These are phyloP conservation scores for Stenodera caucasica DNA, from an alignment of 2,888 invertebrate genomes.

Conservation along the genomic window DNA sequence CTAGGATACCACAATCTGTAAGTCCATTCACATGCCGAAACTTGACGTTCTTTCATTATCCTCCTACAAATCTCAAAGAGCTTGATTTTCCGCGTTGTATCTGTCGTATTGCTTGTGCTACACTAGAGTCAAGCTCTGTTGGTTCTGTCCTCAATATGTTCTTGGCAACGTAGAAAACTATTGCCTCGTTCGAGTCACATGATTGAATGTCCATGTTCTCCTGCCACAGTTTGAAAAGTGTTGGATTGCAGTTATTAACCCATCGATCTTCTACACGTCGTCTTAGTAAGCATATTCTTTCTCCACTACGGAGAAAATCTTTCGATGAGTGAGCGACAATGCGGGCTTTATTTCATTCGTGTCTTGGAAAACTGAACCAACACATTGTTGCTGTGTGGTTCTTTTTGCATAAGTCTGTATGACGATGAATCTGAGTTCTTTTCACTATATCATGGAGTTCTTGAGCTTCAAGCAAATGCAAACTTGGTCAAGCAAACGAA, in stretches of 20 bases:
- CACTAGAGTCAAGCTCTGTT: conserved; percentile 16
- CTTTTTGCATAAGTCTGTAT: no score
- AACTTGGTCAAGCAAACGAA: no score
- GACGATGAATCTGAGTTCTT: no score
- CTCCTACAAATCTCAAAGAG: conserved; percentile 41
- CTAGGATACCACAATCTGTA: conserved; percentile 37
- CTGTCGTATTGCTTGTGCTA: conserved; percentile 34
- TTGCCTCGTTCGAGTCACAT: conserved; percentile 36
- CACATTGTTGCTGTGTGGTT: no score
- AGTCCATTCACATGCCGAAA: conserved; percentile 41
- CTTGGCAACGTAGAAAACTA: conserved; percentile 29
- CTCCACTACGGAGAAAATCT: conserved; percentile 13
- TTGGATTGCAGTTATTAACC: conserved; percentile 33
- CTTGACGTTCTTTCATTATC: conserved; percentile 40
- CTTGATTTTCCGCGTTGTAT: conserved; percentile 30
- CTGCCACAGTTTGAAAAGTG: not conserved
- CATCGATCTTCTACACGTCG: conserved; percentile 23
- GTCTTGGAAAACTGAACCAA: no score
- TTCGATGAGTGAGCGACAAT: conserved; percentile 12
- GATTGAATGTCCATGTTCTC: conserved; percentile 30
- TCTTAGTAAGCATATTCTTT: conserved; percentile 16
- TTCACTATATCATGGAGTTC: no score
- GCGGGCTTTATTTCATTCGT: not conserved
- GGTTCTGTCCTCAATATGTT: conserved; percentile 27
- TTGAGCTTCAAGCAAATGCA: no score